Evolutionary conservation across 2,888 invertebrate genomes (phyloP).

Genomic region (Andrena hattorfiana): DNA sequence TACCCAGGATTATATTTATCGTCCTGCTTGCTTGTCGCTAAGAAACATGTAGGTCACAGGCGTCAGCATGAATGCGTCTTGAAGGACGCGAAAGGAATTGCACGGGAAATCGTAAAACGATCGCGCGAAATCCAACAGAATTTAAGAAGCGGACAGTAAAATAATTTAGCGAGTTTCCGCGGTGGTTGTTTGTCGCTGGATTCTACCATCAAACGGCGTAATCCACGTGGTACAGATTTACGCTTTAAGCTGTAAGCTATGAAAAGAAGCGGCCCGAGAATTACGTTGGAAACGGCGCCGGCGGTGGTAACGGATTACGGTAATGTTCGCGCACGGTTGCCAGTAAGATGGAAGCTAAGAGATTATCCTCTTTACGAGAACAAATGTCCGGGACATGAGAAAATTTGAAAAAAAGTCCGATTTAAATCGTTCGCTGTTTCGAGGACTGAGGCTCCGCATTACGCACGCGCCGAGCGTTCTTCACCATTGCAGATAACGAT

Average conservation of each 20-base stretch:
- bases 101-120: constrained; percentile 2
- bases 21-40: neutral
- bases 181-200: constrained; percentile 35
- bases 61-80: no score
- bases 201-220: constrained; percentile 49
- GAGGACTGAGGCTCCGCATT: constrained; percentile 7
- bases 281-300: constrained; percentile 39
- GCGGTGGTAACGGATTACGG: constrained; percentile 51
- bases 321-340: constrained; percentile 38
- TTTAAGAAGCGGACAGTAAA: constrained; percentile 25
- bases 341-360: constrained; percentile 45
- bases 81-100: neutral
- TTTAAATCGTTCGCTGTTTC: constrained; percentile 34
- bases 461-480: constrained; percentile 2
- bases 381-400: constrained; percentile 44
- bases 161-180: constrained; percentile 33
- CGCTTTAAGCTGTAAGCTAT: constrained; percentile 17
- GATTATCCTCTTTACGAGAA: constrained; percentile 57
- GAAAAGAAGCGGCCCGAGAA: constrained; percentile 47
- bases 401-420: constrained; percentile 47
- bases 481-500: neutral
- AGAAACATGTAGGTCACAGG: neutral
- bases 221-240: constrained; percentile 57
- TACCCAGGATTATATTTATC: no score
- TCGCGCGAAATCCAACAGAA: constrained; percentile 10